phyloP scores from a whole-genome alignment of 2,888 invertebrate species.

The Cephus nigrinus region DNA sequence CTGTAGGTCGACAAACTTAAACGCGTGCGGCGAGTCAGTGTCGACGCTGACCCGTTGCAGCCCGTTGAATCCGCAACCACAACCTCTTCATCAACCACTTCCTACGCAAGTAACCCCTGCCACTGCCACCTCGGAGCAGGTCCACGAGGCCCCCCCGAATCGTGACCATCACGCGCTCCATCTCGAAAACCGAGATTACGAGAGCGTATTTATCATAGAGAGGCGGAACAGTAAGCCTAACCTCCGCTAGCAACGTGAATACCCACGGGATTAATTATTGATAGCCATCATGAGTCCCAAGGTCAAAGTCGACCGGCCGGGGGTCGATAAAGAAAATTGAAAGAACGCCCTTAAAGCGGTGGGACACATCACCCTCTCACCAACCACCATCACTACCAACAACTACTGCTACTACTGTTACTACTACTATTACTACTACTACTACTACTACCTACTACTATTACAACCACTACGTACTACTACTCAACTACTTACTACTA shows the following conservation, averaged over 20 bases:
- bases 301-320: constrained; percentile 30
- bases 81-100: constrained; percentile 63
- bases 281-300: constrained; percentile 40
- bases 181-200: constrained; percentile 75
- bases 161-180: constrained; percentile 66
- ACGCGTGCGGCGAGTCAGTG: constrained; percentile 67
- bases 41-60: constrained; percentile 67
- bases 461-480: constrained; percentile 42
- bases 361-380: constrained; percentile 28
- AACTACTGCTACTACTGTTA: constrained; percentile 7
- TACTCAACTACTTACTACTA: constrained; percentile 44
- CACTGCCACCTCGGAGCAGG: constrained; percentile 65
- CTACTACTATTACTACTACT: constrained; percentile 34
- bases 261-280: constrained; percentile 33
- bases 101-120: constrained; percentile 66
- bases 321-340: constrained; percentile 28
- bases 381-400: constrained; percentile 1
- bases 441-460: constrained; percentile 32
- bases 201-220: constrained; percentile 79
- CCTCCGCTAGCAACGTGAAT: constrained; percentile 60
- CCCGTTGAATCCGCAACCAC: constrained; percentile 67
- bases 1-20: constrained; percentile 67
- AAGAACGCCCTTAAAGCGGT: constrained; percentile 39
- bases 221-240: constrained; percentile 67
- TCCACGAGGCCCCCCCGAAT: constrained; percentile 64